A percentile compares a stretch with the other conserved stretches of the same genome.
Conservation (phyloP, 1,140 invertebrate species). For the Elymnias hypermnestra region DNA sequence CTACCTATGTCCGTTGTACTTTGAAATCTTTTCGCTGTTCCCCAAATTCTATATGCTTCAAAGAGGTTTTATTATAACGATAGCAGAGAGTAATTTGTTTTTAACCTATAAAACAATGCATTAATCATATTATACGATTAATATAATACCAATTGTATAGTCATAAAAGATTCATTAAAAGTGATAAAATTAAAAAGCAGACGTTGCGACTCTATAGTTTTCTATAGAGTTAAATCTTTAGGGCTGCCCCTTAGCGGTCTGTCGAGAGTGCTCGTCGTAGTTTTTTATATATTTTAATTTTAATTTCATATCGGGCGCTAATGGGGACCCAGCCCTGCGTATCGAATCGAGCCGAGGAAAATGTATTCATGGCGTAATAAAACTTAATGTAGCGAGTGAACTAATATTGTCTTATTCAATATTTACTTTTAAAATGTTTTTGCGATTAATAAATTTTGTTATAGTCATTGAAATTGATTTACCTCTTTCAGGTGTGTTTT, state of each 20-base stretch:
- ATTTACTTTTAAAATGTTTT: slow-evolving; percentile 69
- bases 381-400: slow-evolving; percentile 73
- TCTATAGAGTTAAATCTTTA: slow-evolving; percentile 42
- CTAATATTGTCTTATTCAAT: slow-evolving; percentile 75
- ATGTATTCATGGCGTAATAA: slow-evolving; percentile 72
- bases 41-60: too few species aligned
- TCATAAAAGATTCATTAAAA: too few species aligned
- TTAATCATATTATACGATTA: too few species aligned
- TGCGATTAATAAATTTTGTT: slow-evolving; percentile 65
- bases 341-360: slow-evolving; percentile 59
- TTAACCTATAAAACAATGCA: too few species aligned
- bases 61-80: too few species aligned
- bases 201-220: slow-evolving; percentile 1
- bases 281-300: slow-evolving; percentile 76
- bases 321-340: slow-evolving; percentile 70
- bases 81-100: too few species aligned
- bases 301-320: slow-evolving; percentile 74
- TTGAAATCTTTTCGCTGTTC: too few species aligned
- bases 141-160: too few species aligned
- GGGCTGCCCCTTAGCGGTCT: slow-evolving; percentile 70
- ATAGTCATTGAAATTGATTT: too few species aligned
- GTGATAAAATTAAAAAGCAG: too few species aligned
- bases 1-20: too few species aligned
- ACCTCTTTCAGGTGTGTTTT: too few species aligned
- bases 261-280: slow-evolving; percentile 59